Percentiles rank a stretch among this genome's conserved stretches.
phyloP scores from a whole-genome alignment of 2,888 invertebrate genomes.

The Tanypteryx hageni region DNA sequence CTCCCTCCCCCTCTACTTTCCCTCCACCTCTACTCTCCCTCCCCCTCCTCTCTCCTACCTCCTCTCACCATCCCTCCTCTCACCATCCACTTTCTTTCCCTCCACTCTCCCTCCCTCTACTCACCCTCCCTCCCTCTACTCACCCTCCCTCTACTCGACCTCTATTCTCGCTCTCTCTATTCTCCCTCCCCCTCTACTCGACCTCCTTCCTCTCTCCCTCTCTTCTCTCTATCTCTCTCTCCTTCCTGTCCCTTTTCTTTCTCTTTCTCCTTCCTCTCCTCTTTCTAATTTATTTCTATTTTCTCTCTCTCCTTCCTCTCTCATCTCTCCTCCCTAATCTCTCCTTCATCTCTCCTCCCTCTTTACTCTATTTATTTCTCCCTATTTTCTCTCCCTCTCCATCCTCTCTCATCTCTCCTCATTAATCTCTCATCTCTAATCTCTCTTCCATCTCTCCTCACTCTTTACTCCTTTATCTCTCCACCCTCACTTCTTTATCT shows the following conservation, averaged over 20 bases:
- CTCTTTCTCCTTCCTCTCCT: too few relatives aligned
- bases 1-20: background rate
- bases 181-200: background rate
- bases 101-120: too few relatives aligned
- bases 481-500: background rate
- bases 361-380: background rate
- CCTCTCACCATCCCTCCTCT: background rate
- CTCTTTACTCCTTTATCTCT: background rate
- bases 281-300: too few relatives aligned
- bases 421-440: background rate
- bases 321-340: background rate
- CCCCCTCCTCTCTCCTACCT: background rate
- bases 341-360: background rate
- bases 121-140: background rate
- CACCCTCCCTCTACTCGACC: background rate
- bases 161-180: background rate
- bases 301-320: background rate
- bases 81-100: too few relatives aligned
- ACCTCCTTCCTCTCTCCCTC: background rate
- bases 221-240: background rate
- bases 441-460: background rate
- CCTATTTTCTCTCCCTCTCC: background rate
- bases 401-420: background rate
- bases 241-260: too few relatives aligned
- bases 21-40: background rate